phyloP scores from a whole-genome alignment of 2,113 vertebrate species.

The Cacatua alba region DNA sequence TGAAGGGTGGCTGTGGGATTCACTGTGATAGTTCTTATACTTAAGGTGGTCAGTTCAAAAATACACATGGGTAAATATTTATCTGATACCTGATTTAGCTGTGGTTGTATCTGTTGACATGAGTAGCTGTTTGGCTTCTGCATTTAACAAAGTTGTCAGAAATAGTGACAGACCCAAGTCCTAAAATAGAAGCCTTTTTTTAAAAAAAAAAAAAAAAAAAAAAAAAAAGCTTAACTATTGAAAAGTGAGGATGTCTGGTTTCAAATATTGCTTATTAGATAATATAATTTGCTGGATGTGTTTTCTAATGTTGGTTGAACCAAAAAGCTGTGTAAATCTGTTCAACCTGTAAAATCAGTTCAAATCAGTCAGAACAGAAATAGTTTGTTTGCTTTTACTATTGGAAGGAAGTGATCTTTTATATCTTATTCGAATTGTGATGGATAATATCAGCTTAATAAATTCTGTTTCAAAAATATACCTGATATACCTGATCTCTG shows the following conservation, averaged over 20 bases:
- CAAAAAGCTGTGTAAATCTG: background rate
- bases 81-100: constrained; percentile 12
- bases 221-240: background rate
- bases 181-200: background rate
- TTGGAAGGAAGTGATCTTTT: background rate
- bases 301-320: background rate
- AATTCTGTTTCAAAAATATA: background rate
- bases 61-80: constrained; percentile 15
- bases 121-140: background rate
- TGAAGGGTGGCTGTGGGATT: background rate
- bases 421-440: background rate
- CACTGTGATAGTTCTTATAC: background rate
- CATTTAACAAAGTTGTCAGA: background rate
- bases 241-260: background rate
- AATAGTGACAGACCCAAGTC: background rate
- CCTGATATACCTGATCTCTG: background rate
- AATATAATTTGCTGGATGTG: background rate
- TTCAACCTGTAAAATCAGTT: background rate
- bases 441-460: background rate
- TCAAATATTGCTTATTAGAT: background rate
- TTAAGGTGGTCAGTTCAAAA: background rate
- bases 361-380: background rate
- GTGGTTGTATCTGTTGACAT: background rate
- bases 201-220: background rate
- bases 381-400: background rate